Conservation (phyloP, 2,888 invertebrate species). For the Eristalis pertinax region DNA sequence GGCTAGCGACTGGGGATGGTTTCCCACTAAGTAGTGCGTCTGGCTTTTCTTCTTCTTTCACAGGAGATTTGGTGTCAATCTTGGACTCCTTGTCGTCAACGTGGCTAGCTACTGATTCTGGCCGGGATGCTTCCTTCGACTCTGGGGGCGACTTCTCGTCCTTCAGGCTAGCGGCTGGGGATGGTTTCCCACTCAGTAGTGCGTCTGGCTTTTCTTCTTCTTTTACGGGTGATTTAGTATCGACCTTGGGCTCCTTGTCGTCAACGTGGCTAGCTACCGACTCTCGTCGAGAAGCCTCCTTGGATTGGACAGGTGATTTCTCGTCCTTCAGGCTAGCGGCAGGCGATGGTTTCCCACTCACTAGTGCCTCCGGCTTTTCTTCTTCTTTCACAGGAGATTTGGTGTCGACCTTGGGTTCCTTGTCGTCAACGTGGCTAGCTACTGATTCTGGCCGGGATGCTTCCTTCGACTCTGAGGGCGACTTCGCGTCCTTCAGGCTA, state of each 20-base stretch:
- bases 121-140: not conserved
- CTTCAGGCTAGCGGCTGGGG: not conserved
- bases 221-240: not conserved
- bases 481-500: not conserved
- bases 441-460: not conserved
- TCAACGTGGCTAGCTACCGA: not conserved
- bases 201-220: not conserved
- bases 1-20: too few relatives aligned
- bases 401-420: not conserved
- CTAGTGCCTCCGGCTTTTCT: too few relatives aligned
- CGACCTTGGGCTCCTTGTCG: not conserved
- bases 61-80: too few relatives aligned
- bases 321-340: not conserved
- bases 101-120: not conserved
- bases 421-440: conserved; percentile 5
- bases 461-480: not conserved
- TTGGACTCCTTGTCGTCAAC: not conserved
- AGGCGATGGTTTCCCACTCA: too few relatives aligned
- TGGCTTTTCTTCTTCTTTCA: too few relatives aligned
- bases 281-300: too few relatives aligned
- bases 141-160: not conserved
- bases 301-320: too few relatives aligned
- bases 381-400: too few relatives aligned
- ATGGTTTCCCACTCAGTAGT: not conserved
- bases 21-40: too few relatives aligned